phyloP scores from a whole-genome alignment of 35 echinoderm and acorn worm genomes.

The Lytechinus pictus region DNA sequence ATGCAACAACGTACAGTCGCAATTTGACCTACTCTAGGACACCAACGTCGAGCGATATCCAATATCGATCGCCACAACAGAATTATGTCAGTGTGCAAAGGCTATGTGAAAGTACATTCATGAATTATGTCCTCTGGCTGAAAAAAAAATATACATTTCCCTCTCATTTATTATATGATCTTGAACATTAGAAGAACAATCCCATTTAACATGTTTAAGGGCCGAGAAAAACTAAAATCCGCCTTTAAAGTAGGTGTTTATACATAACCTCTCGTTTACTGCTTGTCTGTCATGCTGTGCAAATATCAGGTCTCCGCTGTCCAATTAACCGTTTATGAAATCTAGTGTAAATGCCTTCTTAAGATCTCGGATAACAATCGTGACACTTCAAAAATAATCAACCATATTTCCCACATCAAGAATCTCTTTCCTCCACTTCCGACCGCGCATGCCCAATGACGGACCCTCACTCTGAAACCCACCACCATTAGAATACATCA shows the following conservation, averaged over 20 bases:
- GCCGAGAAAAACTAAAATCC: no score
- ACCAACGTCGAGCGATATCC: no score
- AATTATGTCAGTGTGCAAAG: no score
- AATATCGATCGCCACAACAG: no score
- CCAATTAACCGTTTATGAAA: slow-evolving; percentile 43
- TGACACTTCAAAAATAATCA: slow-evolving; percentile 30
- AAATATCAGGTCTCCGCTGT: background rate
- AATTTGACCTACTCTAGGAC: no score
- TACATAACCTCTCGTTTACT: background rate
- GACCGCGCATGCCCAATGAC: background rate
- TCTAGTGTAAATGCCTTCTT: slow-evolving; percentile 33
- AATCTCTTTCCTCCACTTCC: background rate
- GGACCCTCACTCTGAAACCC: background rate
- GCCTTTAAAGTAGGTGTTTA: background rate
- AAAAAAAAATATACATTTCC: no score
- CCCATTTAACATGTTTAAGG: no score
- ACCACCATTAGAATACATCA: background rate
- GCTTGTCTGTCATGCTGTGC: background rate
- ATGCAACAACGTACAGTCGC: no score
- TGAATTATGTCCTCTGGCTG: no score
- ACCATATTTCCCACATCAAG: background rate
- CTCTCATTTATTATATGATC: no score
- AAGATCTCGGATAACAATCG: slow-evolving; percentile 41
- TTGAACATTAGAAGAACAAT: no score
- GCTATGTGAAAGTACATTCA: no score